Conservation (phyloP, 2,113 vertebrate species). For the Datnioides undecimradiatus region DNA sequence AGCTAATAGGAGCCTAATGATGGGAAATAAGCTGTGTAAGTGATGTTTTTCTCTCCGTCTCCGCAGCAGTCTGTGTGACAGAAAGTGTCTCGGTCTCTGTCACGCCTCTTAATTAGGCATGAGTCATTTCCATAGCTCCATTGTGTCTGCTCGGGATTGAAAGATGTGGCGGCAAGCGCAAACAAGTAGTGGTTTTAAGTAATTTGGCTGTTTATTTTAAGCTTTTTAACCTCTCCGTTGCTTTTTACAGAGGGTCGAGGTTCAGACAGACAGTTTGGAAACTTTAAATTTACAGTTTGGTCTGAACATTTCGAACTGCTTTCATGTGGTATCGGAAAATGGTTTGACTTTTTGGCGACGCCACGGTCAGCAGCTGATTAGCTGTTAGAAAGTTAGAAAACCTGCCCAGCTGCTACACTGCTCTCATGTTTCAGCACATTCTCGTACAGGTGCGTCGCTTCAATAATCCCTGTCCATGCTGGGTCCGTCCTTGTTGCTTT, state of each 20-base stretch:
- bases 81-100: background rate
- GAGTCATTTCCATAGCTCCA: constrained; percentile 14
- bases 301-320: no score
- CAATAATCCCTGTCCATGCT: no score
- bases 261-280: background rate
- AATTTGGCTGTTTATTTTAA: background rate
- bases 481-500: no score
- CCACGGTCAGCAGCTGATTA: background rate
- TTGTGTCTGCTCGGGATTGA: constrained; percentile 8
- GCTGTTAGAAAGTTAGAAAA: background rate
- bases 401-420: background rate
- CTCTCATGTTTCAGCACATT: no score
- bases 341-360: no score
- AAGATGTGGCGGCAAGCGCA: background rate
- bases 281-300: background rate
- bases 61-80: background rate
- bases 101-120: background rate
- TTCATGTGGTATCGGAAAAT: no score
- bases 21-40: constrained; percentile 20
- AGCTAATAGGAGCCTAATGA: constrained; percentile 5
- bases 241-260: background rate
- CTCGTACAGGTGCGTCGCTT: no score
- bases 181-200: background rate
- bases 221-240: background rate
- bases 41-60: constrained; percentile 33